Conservation (phyloP, 2,888 invertebrate species). For the Eupsilia transversa region DNA sequence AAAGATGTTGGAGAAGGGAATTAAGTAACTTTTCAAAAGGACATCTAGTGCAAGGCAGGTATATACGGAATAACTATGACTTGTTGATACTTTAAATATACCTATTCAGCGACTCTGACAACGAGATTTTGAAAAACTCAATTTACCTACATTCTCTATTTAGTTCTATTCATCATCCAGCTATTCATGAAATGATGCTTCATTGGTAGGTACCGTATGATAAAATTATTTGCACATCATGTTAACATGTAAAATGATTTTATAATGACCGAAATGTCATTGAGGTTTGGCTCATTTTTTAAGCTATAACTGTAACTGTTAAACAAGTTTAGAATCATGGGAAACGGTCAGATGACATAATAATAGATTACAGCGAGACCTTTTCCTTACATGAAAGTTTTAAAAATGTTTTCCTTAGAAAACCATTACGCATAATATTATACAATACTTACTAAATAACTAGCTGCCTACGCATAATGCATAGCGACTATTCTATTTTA, state of each 20-base stretch:
- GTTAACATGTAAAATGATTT: constrained; percentile 21
- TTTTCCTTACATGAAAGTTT: neutral
- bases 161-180: neutral
- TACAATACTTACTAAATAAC: neutral
- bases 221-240: neutral
- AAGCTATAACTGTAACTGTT: constrained; percentile 5
- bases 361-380: neutral
- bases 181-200: neutral
- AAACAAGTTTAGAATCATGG: constrained; percentile 4
- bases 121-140: neutral
- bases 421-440: neutral
- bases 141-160: neutral
- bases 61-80: neutral
- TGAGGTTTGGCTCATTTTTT: neutral
- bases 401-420: neutral
- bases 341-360: neutral
- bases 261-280: constrained; percentile 17
- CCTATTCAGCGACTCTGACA: neutral
- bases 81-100: neutral
- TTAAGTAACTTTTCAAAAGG: constrained; percentile 37
- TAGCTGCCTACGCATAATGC: neutral
- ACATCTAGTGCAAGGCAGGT: neutral
- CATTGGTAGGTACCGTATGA: neutral
- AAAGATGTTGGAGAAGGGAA: constrained; percentile 30
- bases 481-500: neutral